Evolutionary conservation across 2,797 vertebrate genomes (phyloP).

Genomic region (Erethizon dorsatum): DNA sequence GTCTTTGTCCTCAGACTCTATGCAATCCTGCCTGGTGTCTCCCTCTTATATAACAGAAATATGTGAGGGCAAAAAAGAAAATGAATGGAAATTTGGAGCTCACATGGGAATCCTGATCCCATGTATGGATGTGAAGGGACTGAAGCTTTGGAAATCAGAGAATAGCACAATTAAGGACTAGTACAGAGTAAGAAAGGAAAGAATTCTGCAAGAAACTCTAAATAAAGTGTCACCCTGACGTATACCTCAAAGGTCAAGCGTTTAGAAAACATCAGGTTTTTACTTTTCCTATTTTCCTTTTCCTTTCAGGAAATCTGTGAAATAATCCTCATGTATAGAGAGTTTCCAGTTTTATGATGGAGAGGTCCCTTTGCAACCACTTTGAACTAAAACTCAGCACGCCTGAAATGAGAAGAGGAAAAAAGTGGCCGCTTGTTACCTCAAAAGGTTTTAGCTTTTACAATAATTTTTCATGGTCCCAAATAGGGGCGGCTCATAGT

Average conservation of each 20-base stretch:
- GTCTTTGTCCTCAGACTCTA: neutral
- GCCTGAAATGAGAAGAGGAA: conserved; percentile 65
- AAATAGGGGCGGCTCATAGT: conserved; percentile 26
- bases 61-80: neutral
- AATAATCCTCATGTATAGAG: conserved; percentile 41
- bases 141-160: neutral
- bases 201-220: neutral
- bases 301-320: conserved; percentile 64
- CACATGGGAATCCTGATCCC: neutral
- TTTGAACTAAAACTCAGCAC: conserved; percentile 40
- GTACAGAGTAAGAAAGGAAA: neutral
- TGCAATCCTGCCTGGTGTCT: neutral
- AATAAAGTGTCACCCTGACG: neutral
- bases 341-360: conserved; percentile 62
- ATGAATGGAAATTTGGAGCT: neutral
- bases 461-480: conserved; percentile 64
- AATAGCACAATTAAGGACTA: neutral
- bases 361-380: conserved; percentile 32
- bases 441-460: conserved; percentile 65
- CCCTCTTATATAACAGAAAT: neutral
- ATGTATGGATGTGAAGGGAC: accelerated
- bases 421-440: conserved; percentile 54
- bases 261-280: conserved; percentile 54
- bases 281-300: conserved; percentile 68
- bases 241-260: neutral